phyloP scores from a whole-genome alignment of 2,797 vertebrate genomes.

The Centroberyx gerrardi region DNA sequence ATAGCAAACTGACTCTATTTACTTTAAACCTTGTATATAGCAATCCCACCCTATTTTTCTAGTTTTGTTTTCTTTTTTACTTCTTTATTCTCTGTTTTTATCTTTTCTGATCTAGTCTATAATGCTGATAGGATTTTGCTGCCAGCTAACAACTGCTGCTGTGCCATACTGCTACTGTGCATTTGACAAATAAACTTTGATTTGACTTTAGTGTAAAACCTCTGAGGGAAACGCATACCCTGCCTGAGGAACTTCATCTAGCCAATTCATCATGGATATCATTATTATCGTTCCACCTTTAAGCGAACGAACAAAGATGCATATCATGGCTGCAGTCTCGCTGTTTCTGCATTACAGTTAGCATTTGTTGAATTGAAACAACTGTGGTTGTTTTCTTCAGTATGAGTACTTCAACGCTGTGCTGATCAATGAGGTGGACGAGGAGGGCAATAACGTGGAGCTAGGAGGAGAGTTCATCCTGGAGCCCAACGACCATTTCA shows the following conservation, averaged over 20 bases:
- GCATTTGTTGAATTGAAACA: neutral
- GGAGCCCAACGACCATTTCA: constrained; percentile 97
- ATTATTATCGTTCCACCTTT: neutral
- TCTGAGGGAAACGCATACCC: neutral
- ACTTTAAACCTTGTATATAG: neutral
- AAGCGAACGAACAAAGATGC: neutral
- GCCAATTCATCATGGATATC: neutral
- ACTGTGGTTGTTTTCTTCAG: constrained; percentile 74
- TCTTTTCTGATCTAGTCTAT: neutral
- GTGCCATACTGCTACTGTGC: neutral
- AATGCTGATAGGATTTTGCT: neutral
- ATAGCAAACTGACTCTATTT: neutral
- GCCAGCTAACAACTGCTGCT: neutral
- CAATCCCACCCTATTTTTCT: neutral
- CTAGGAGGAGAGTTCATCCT: constrained; percentile 95
- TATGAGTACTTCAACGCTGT: constrained; percentile 99
- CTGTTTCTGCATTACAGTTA: neutral
- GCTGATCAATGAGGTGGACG: constrained; percentile 95
- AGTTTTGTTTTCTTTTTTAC: neutral
- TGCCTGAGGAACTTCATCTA: neutral
- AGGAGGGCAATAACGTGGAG: constrained; percentile 94
- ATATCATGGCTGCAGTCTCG: neutral
- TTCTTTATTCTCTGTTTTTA: neutral
- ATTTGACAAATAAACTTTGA: constrained; percentile 1
- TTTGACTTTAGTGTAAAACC: neutral